Conservation (phyloP, 2,113 vertebrate species). For the Balaeniceps rex region DNA sequence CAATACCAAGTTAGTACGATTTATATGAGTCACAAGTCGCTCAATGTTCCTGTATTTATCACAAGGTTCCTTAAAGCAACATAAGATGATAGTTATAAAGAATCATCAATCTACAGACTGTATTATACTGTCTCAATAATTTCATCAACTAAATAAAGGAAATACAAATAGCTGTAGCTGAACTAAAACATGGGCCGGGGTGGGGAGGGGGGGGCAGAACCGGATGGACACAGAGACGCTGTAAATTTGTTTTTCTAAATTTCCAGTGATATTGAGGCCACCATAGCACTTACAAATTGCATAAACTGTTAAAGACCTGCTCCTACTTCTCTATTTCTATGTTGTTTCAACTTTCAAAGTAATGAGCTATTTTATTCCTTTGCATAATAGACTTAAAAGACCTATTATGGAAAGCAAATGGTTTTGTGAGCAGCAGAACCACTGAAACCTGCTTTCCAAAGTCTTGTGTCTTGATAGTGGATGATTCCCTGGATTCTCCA, state of each 20-base stretch:
- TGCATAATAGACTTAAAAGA: neutral
- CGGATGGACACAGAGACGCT: neutral
- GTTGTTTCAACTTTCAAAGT: neutral
- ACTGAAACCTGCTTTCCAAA: neutral
- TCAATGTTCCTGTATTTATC: neutral
- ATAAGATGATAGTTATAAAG: neutral
- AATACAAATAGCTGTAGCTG: neutral
- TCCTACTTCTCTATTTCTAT: neutral
- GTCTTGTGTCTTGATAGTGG: neutral
- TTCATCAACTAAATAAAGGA: neutral
- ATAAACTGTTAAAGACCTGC: neutral
- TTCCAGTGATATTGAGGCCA: neutral
- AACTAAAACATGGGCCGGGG: neutral
- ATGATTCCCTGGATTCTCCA: neutral
- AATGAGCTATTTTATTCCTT: neutral
- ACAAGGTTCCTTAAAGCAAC: neutral
- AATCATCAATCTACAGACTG: neutral
- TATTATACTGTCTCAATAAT: neutral
- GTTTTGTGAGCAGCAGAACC: neutral
- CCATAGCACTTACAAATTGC: neutral
- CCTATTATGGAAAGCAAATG: neutral
- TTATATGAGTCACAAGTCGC: neutral
- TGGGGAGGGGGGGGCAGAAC: neutral
- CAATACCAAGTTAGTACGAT: slow-evolving; percentile 35
- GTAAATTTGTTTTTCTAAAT: neutral